A percentile compares a stretch with the other conserved stretches of the same genome.
Evolutionary conservation across 2,888 invertebrate genomes (phyloP).

Genomic region (Caenorhabditis zanzibari): DNA sequence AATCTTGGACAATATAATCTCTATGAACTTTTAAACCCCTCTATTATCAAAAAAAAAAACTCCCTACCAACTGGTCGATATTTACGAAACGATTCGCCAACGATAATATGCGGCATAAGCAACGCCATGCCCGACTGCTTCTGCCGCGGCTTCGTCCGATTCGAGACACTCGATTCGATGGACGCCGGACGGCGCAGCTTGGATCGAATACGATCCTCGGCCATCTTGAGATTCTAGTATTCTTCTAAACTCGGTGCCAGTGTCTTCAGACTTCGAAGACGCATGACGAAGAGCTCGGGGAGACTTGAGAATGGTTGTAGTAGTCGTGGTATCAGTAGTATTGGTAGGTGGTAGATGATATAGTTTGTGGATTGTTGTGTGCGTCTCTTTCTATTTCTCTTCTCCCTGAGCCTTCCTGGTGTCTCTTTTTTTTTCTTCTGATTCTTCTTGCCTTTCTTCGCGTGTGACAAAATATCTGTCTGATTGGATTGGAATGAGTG

Average conservation of each 20-base stretch:
- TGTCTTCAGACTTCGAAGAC: slow-evolving; percentile 29
- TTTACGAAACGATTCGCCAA: slow-evolving; percentile 63
- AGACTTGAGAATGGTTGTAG: not conserved
- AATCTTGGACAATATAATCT: too few relatives aligned
- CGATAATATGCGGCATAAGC: slow-evolving; percentile 59
- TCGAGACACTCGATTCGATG: slow-evolving; percentile 50
- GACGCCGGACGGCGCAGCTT: slow-evolving; percentile 55
- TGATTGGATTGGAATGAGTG: slow-evolving; percentile 63
- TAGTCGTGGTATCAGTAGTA: not conserved
- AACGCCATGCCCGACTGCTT: slow-evolving; percentile 50
- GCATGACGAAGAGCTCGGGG: slow-evolving; percentile 33
- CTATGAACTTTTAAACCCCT: too few relatives aligned
- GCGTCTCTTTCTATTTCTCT: slow-evolving; percentile 7
- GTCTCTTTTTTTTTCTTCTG: slow-evolving; percentile 5
- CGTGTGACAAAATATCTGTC: slow-evolving; percentile 66
- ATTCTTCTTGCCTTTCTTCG: slow-evolving; percentile 7
- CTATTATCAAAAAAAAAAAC: not conserved
- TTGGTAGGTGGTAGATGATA: slow-evolving; percentile 13
- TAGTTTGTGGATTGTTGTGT: slow-evolving; percentile 36
- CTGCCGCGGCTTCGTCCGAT: slow-evolving; percentile 6
- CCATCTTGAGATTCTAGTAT: slow-evolving; percentile 29
- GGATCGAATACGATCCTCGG: slow-evolving; percentile 62
- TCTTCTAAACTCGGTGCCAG: slow-evolving; percentile 15
- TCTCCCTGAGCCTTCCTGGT: not conserved
- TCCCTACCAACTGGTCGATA: slow-evolving; percentile 60